phyloP scores from a whole-genome alignment of 1,140 invertebrate genomes.

The Anastatus disparis region DNA sequence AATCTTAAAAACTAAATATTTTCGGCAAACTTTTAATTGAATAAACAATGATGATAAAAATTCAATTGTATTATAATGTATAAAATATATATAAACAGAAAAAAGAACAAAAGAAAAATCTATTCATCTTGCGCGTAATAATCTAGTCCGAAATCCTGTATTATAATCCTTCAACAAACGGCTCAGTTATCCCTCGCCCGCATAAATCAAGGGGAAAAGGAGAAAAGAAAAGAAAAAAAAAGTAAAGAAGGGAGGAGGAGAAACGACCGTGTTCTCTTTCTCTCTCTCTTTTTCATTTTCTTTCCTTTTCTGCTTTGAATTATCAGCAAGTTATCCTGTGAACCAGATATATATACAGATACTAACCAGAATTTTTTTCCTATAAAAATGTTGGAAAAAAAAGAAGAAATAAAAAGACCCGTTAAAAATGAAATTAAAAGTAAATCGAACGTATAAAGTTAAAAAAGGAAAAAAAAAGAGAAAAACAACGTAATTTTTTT shows the following conservation, averaged over 20 bases:
- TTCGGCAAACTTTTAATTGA: neutral
- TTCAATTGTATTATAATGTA: neutral
- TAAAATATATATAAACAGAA: neutral
- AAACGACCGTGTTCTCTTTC: no score
- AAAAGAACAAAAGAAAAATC: no score
- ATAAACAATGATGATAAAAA: neutral
- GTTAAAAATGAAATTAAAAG: no score
- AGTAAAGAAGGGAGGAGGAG: no score
- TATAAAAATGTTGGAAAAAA: no score
- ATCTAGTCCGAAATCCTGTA: neutral
- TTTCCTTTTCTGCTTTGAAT: neutral
- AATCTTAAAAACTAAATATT: neutral
- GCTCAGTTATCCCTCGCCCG: neutral
- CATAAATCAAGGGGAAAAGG: conserved; percentile 19
- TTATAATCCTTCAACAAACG: conserved; percentile 15
- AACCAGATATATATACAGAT: conserved; percentile 1
- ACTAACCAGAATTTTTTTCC: no score
- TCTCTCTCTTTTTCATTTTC: no score
- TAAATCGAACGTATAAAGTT: no score
- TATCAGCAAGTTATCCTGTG: neutral
- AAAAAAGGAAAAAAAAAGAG: no score
- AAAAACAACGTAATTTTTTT: no score
- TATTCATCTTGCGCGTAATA: neutral
- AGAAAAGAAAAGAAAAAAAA: neutral
- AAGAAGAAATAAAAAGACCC: no score